Evolutionary conservation across 1,140 invertebrate genomes (phyloP).

Genomic region (Drosophila watanabei): DNA sequence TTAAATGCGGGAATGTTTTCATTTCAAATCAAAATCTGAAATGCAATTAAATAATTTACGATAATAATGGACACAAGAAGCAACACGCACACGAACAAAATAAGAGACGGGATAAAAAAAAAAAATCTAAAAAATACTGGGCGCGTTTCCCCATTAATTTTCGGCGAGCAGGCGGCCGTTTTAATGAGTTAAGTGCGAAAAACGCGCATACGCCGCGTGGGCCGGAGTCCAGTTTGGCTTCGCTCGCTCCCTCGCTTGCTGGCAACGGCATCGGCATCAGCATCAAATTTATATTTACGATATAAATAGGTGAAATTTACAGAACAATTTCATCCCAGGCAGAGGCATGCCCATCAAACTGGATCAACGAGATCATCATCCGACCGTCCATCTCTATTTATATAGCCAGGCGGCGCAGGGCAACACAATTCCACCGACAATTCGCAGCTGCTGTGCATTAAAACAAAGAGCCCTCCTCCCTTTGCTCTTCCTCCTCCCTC

Average conservation of each 20-base stretch:
- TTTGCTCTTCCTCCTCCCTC: neutral
- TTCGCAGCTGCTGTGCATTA: conserved; percentile 33
- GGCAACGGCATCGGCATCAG: conserved; percentile 6
- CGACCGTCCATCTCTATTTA: conserved; percentile 44
- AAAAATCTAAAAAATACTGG: conserved; percentile 22
- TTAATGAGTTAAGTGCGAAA: conserved; percentile 81
- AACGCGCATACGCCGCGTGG: conserved; percentile 76
- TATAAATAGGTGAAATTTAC: conserved; percentile 60
- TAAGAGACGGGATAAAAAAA: conserved; percentile 15
- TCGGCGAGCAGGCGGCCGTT: conserved; percentile 36
- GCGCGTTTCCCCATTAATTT: conserved; percentile 51
- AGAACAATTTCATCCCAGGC: conserved; percentile 38
- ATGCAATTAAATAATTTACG: conserved; percentile 74
- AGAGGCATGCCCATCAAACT: conserved; percentile 45
- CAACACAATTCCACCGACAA: conserved; percentile 9
- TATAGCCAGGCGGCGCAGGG: conserved; percentile 27
- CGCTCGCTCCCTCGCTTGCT: neutral
- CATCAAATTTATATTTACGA: conserved; percentile 63
- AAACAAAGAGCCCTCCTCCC: conserved; percentile 9
- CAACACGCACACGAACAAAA: conserved; percentile 12
- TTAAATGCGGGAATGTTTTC: conserved; percentile 62
- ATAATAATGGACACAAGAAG: conserved; percentile 25
- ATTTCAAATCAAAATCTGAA: conserved; percentile 54
- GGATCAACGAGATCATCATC: conserved; percentile 62
- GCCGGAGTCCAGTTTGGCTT: conserved; percentile 23